phyloP scores from a whole-genome alignment of 2,888 invertebrate genomes.

The Sussaba pulchella region DNA sequence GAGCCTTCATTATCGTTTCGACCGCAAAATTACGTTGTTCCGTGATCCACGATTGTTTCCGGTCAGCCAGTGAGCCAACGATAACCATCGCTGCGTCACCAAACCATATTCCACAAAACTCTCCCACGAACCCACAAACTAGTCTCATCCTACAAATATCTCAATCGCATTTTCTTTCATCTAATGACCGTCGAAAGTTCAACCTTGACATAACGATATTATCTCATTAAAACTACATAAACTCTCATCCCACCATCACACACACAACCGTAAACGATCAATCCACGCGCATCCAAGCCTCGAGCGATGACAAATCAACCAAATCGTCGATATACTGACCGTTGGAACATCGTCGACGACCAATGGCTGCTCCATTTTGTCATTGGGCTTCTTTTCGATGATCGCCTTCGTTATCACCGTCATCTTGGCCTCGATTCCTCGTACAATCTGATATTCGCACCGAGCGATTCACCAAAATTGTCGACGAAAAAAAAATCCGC shows the following conservation, averaged over 20 bases:
- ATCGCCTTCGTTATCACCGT: constrained; percentile 92
- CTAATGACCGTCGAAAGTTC: too few species aligned
- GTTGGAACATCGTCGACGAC: constrained; percentile 85
- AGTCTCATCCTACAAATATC: too few species aligned
- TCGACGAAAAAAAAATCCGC: too few species aligned
- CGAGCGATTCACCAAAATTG: background rate
- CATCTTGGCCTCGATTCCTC: constrained; percentile 85
- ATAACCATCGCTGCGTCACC: background rate
- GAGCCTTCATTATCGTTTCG: too few species aligned
- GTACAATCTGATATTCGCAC: background rate
- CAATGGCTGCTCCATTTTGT: constrained; percentile 88
- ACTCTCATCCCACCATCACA: too few species aligned
- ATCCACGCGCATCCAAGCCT: too few species aligned
- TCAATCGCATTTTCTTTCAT: too few species aligned
- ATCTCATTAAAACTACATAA: too few species aligned
- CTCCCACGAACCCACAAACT: too few species aligned
- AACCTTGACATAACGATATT: too few species aligned
- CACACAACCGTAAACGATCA: too few species aligned
- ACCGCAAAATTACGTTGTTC: constrained; percentile 7
- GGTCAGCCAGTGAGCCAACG: constrained; percentile 2
- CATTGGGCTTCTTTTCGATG: constrained; percentile 88
- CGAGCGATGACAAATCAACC: background rate
- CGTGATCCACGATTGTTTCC: constrained; percentile 44
- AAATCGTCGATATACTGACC: constrained; percentile 75
- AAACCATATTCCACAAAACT: too few species aligned